Percentiles rank a stretch among this genome's conserved stretches.
Evolutionary conservation across 2,888 invertebrate species (phyloP).

Genomic region (Labia minor): DNA sequence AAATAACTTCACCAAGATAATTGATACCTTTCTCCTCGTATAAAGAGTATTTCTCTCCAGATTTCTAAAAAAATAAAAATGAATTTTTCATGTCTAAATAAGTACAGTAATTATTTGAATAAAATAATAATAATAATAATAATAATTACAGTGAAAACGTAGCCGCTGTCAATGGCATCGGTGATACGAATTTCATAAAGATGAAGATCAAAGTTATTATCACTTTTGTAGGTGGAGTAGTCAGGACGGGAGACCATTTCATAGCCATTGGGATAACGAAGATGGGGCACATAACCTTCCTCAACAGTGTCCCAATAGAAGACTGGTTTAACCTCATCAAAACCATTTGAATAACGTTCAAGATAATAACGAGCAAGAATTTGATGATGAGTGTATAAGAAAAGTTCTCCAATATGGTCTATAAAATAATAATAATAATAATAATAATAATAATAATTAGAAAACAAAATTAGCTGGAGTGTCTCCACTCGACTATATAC

Average conservation of each 20-base stretch:
- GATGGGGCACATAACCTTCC: neutral
- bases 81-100: neutral
- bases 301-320: conserved; percentile 36
- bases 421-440: neutral
- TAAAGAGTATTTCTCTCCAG: conserved; percentile 22
- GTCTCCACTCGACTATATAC: too few relatives aligned
- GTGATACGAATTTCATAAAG: conserved; percentile 44
- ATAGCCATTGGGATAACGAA: neutral
- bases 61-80: conserved; percentile 19
- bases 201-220: conserved; percentile 31
- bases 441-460: too few relatives aligned
- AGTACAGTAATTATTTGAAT: neutral
- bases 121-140: too few relatives aligned
- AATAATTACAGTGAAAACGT: conserved; percentile 29
- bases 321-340: conserved; percentile 52
- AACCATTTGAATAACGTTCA: conserved; percentile 59
- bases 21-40: conserved; percentile 26
- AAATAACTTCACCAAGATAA: conserved; percentile 24
- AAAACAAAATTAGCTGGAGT: too few relatives aligned
- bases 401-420: conserved; percentile 28
- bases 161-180: conserved; percentile 47
- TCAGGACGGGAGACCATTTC: conserved; percentile 23
- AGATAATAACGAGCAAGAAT: conserved; percentile 58
- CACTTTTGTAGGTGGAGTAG: neutral
- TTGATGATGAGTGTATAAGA: conserved; percentile 53